Percentiles rank a stretch among this genome's conserved stretches.
phyloP scores from a whole-genome alignment of 2,888 invertebrate species.

The Xestia ashworthii region DNA sequence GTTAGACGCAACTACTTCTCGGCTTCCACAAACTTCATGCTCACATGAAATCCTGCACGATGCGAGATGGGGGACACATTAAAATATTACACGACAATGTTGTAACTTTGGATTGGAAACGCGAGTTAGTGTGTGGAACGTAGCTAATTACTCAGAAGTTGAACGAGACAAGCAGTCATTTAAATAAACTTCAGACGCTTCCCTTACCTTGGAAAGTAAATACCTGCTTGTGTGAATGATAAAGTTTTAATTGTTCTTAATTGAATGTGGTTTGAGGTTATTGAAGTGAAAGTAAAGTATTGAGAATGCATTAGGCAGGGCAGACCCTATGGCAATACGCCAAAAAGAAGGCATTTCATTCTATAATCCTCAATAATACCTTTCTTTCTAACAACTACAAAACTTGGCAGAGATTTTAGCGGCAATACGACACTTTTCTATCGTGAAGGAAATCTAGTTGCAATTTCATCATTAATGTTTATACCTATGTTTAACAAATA shows the following conservation, averaged over 20 bases:
- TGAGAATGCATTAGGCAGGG: not conserved
- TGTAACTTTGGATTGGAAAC: slow-evolving; percentile 66
- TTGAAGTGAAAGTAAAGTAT: not conserved
- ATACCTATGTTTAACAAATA: too few relatives aligned
- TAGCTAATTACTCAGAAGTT: slow-evolving; percentile 55
- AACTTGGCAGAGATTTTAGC: slow-evolving; percentile 28
- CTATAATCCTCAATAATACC: slow-evolving; percentile 9
- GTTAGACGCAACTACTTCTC: slow-evolving; percentile 77
- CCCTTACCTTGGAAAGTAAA: slow-evolving; percentile 10
- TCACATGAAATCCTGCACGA: slow-evolving; percentile 62
- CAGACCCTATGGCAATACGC: slow-evolving; percentile 9
- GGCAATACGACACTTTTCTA: not conserved
- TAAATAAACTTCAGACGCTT: slow-evolving; percentile 38
- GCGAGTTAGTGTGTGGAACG: slow-evolving; percentile 48
- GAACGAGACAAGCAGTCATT: slow-evolving; percentile 41
- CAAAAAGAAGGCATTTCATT: slow-evolving; percentile 11
- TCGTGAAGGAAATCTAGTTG: not conserved
- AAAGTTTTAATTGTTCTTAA: slow-evolving; percentile 5
- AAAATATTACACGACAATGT: slow-evolving; percentile 71
- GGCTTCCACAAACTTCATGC: slow-evolving; percentile 70
- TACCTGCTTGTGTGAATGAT: not conserved
- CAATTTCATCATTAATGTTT: too few relatives aligned
- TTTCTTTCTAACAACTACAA: slow-evolving; percentile 8
- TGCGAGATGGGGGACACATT: slow-evolving; percentile 61
- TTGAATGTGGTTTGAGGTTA: slow-evolving; percentile 6